Conservation (phyloP, 2,797 vertebrate species). For the Prunella strophiata region DNA sequence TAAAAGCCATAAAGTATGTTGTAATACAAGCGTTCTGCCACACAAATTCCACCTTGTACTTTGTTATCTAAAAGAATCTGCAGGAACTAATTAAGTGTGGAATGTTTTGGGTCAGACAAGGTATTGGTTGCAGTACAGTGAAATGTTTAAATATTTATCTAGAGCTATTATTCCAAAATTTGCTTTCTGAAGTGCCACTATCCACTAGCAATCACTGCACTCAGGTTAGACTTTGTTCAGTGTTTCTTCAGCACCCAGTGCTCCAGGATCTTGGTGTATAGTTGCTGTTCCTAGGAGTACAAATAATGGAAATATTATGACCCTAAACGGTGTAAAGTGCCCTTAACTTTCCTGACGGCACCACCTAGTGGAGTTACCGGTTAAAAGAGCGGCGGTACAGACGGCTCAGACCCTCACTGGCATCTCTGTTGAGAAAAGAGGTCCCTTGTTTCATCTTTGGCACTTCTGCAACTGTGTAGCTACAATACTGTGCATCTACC, state of each 20-base stretch:
- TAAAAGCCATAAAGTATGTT: constrained; percentile 64
- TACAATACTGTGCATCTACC: rapidly evolving
- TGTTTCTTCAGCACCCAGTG: neutral
- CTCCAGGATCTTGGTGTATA: neutral
- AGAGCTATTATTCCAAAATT: neutral
- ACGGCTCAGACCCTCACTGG: rapidly evolving
- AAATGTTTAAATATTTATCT: constrained; percentile 38
- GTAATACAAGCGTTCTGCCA: constrained; percentile 53
- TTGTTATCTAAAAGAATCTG: constrained; percentile 55
- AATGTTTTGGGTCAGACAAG: constrained; percentile 60
- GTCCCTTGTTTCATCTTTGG: neutral
- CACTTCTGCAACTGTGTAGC: neutral
- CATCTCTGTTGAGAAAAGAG: neutral
- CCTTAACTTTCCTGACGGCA: constrained; percentile 15
- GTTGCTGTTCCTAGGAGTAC: neutral
- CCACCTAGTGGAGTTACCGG: constrained; percentile 1
- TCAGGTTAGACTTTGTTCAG: neutral
- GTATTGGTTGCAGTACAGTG: neutral
- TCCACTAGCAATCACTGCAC: neutral
- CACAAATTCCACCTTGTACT: constrained; percentile 63
- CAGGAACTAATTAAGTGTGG: constrained; percentile 63
- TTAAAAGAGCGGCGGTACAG: rapidly evolving
- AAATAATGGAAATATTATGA: neutral
- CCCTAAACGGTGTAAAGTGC: neutral
- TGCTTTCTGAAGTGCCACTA: neutral